Evolutionary conservation across 2,797 vertebrate genomes (phyloP).

Genomic region (Galaxias olidus): DNA sequence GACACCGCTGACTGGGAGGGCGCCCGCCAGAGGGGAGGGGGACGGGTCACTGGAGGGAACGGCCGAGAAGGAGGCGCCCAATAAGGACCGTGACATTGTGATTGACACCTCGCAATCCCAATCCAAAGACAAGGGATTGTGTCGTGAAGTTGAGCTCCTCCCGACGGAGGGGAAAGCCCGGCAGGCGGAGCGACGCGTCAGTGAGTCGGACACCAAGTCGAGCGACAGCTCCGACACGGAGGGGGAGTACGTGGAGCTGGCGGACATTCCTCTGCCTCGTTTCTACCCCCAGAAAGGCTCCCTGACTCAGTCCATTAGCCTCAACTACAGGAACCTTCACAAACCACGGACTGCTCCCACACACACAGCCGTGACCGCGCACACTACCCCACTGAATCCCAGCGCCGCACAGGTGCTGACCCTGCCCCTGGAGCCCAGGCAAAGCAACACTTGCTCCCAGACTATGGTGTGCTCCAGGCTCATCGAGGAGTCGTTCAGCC

Average conservation of each 20-base stretch:
- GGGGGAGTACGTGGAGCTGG: conserved; percentile 84
- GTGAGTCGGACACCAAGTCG: conserved; percentile 27
- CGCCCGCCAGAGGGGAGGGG: not conserved
- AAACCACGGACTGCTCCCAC: conserved; percentile 44
- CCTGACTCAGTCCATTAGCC: conserved; percentile 70
- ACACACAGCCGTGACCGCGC: not conserved
- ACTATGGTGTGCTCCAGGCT: conserved; percentile 52
- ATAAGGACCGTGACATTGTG: conserved; percentile 21
- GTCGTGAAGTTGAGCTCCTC: conserved; percentile 25
- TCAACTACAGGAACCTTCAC: conserved; percentile 67
- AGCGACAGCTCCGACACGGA: conserved; percentile 67
- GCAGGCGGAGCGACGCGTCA: conserved; percentile 30
- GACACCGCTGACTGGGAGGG: not conserved
- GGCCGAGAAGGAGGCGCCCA: conserved; percentile 10
- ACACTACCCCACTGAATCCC: conserved; percentile 7
- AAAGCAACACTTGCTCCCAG: conserved; percentile 50
- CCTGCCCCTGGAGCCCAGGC: conserved; percentile 10
- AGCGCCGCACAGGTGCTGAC: not conserved
- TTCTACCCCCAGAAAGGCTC: conserved; percentile 80
- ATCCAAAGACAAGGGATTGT: conserved; percentile 5
- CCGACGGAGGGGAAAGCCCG: conserved; percentile 19
- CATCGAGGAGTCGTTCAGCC: conserved; percentile 46
- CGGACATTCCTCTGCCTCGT: conserved; percentile 68
- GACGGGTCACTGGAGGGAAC: conserved; percentile 4
- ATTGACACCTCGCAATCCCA: conserved; percentile 24